Conservation (phyloP, 1,140 invertebrate genomes). For the Pemphigus obesinymphae region DNA sequence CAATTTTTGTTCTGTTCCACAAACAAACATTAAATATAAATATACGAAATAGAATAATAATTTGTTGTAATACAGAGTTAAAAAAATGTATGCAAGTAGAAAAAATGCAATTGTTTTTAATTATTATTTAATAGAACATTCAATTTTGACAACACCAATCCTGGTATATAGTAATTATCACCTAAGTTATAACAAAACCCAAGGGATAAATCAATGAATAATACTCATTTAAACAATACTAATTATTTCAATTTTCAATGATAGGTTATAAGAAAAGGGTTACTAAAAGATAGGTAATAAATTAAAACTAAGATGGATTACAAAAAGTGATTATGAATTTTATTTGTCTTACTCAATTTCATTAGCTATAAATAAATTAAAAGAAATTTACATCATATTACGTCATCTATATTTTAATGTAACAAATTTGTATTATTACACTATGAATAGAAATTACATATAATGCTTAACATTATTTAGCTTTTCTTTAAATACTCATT, state of each 20-base stretch:
- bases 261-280: not conserved
- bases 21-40: no score
- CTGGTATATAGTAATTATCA: not conserved
- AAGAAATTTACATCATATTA: constrained; percentile 23
- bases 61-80: no score
- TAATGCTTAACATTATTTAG: not conserved
- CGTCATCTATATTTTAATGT: constrained; percentile 26
- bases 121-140: no score
- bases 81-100: no score
- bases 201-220: constrained; percentile 1
- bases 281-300: constrained; percentile 33
- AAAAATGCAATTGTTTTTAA: no score
- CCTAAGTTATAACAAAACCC: not conserved
- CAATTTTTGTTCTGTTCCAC: no score
- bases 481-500: constrained; percentile 36
- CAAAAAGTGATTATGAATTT: constrained; percentile 35
- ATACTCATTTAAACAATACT: not conserved
- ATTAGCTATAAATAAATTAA: constrained; percentile 28
- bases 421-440: constrained; percentile 16
- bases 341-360: constrained; percentile 31
- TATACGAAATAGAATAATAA: no score
- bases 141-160: not conserved
- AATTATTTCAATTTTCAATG: not conserved
- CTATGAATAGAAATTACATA: constrained; percentile 10
- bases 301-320: constrained; percentile 27